A percentile compares a stretch with the other conserved stretches of the same genome.
phyloP scores from a whole-genome alignment of 2,797 vertebrate species.

The Thaleichthys pacificus region DNA sequence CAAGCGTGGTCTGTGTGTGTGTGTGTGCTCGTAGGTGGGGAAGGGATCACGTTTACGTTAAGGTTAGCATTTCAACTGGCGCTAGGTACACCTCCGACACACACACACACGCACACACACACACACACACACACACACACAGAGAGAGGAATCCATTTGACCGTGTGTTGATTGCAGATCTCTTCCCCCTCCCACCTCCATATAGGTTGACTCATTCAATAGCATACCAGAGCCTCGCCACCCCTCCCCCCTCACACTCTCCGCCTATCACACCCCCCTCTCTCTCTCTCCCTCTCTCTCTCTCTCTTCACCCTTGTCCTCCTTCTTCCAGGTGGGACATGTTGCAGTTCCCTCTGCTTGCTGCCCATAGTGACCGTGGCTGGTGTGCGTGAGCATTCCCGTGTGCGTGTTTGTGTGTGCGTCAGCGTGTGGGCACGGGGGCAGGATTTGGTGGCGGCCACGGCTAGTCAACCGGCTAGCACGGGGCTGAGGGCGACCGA shows the following conservation, averaged over 20 bases:
- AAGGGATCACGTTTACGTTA: background rate
- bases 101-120: background rate
- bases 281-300: background rate
- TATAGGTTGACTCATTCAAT: slow-evolving; percentile 14
- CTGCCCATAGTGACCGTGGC: background rate
- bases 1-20: background rate
- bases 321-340: slow-evolving; percentile 21
- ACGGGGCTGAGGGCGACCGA: slow-evolving; percentile 11
- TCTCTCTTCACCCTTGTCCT: slow-evolving; percentile 12
- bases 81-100: background rate
- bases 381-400: background rate
- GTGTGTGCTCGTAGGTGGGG: background rate
- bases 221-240: background rate
- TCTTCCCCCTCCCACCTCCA: background rate
- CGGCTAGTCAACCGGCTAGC: background rate
- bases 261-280: too few species aligned
- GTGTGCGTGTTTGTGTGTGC: slow-evolving; percentile 14
- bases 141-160: slow-evolving; percentile 1
- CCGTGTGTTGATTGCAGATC: background rate
- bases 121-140: too few species aligned
- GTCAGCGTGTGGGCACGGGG: slow-evolving; percentile 1
- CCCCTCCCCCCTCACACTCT: background rate
- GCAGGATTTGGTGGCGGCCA: background rate
- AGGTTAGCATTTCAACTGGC: background rate
- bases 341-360: slow-evolving; percentile 4